Evolutionary conservation across 2,888 invertebrate genomes (phyloP).

Genomic region (Heliconius hortense): DNA sequence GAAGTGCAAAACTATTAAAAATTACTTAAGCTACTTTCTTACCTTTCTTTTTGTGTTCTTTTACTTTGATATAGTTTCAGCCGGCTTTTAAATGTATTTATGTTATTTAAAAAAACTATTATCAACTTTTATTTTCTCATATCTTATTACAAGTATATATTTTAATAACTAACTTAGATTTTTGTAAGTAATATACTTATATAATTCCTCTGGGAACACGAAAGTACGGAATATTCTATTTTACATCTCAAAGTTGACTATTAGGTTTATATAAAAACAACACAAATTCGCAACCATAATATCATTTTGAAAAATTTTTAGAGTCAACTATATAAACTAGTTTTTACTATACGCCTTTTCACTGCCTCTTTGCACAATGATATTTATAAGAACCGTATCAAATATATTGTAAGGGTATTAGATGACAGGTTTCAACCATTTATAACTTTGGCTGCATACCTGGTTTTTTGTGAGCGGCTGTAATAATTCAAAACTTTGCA

Average conservation of each 20-base stretch:
- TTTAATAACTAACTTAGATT: neutral
- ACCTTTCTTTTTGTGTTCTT: neutral
- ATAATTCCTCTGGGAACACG: too few relatives aligned
- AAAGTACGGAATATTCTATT: too few relatives aligned
- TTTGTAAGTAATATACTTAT: too few relatives aligned
- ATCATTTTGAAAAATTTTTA: neutral
- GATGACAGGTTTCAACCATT: slow-evolving; percentile 20
- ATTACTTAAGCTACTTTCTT: slow-evolving; percentile 12
- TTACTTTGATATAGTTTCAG: neutral
- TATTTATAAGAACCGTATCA: slow-evolving; percentile 22
- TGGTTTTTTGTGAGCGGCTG: neutral
- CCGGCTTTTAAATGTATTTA: neutral
- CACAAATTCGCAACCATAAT: neutral
- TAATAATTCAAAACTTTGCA: slow-evolving; percentile 20
- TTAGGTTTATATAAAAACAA: too few relatives aligned
- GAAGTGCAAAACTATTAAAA: slow-evolving; percentile 24
- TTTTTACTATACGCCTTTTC: slow-evolving; percentile 21
- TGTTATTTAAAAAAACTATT: neutral
- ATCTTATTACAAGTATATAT: neutral
- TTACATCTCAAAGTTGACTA: too few relatives aligned
- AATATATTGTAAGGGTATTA: slow-evolving; percentile 24
- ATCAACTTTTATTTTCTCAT: neutral
- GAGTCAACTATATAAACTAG: neutral
- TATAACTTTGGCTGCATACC: slow-evolving; percentile 10
- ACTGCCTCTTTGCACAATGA: slow-evolving; percentile 23